Evolutionary conservation across 2,113 vertebrate species (phyloP).

Genomic region (Dasypus novemcinctus): DNA sequence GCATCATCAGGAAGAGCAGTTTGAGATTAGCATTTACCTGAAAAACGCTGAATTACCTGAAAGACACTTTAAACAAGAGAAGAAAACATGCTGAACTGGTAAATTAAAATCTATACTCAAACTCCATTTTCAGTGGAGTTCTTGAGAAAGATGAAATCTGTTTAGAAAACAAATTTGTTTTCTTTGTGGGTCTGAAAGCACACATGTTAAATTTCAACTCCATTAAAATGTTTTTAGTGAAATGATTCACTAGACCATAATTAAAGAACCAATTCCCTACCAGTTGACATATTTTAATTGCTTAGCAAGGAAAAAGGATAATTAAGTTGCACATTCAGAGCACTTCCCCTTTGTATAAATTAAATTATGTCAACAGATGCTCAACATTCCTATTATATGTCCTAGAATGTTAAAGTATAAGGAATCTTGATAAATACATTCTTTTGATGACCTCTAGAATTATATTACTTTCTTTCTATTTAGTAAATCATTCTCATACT

Average conservation of each 20-base stretch:
- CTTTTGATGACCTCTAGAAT: background rate
- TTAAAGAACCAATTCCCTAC: background rate
- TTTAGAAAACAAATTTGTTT: conserved; percentile 1
- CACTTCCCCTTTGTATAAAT: background rate
- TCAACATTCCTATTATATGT: background rate
- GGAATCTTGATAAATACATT: background rate
- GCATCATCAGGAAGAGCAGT: background rate
- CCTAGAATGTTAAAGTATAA: background rate
- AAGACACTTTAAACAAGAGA: background rate
- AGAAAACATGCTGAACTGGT: background rate
- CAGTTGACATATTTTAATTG: background rate
- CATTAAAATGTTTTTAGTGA: conserved; percentile 26
- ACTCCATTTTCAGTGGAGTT: background rate
- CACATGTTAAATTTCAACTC: background rate
- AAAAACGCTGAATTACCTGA: background rate
- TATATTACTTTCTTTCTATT: background rate
- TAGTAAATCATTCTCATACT: background rate
- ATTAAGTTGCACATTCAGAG: background rate
- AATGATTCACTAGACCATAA: background rate
- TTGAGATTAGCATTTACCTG: background rate
- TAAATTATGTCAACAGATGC: background rate
- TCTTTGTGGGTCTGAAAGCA: background rate
- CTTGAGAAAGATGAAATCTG: background rate
- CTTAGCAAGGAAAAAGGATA: background rate
- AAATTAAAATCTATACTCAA: background rate